Percentiles rank a stretch among this genome's conserved stretches.
Evolutionary conservation across 1,140 invertebrate species (phyloP).

Genomic region (Magallana gigas): DNA sequence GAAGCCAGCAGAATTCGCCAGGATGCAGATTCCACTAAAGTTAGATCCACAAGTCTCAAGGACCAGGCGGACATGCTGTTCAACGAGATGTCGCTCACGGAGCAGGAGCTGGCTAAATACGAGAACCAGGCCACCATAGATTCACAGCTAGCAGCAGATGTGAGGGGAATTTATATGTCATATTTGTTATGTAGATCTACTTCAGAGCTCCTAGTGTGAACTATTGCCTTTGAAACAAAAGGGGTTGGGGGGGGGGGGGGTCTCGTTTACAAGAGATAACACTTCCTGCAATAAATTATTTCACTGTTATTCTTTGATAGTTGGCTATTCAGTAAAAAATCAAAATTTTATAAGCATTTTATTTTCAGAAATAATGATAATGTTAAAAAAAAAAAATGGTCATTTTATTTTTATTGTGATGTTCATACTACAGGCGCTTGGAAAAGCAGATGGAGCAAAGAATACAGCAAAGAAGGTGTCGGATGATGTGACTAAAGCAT

Average conservation of each 20-base stretch:
- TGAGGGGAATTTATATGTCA: slow-evolving; percentile 45
- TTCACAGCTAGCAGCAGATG: slow-evolving; percentile 79
- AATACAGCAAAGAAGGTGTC: slow-evolving; percentile 88
- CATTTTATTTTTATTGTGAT: too few species aligned
- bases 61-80: slow-evolving; percentile 88
- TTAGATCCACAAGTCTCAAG: slow-evolving; percentile 86
- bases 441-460: slow-evolving; percentile 92
- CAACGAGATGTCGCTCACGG: slow-evolving; percentile 86
- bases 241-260: too few species aligned
- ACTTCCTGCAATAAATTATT: too few species aligned
- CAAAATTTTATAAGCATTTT: too few species aligned
- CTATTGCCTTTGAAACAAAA: too few species aligned
- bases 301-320: too few species aligned
- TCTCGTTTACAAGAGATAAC: too few species aligned
- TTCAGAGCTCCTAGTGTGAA: too few species aligned
- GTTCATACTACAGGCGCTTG: slow-evolving; percentile 81
- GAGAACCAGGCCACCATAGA: slow-evolving; percentile 88
- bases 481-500: slow-evolving; percentile 89
- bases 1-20: slow-evolving; percentile 88
- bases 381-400: too few species aligned
- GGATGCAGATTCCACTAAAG: slow-evolving; percentile 88
- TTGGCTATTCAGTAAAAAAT: too few species aligned
- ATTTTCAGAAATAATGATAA: too few species aligned
- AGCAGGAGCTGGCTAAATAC: slow-evolving; percentile 85
- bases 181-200: too few species aligned